Evolutionary conservation across 1,140 invertebrate genomes (phyloP).

Genomic region (Pseudobourletiella spinata): DNA sequence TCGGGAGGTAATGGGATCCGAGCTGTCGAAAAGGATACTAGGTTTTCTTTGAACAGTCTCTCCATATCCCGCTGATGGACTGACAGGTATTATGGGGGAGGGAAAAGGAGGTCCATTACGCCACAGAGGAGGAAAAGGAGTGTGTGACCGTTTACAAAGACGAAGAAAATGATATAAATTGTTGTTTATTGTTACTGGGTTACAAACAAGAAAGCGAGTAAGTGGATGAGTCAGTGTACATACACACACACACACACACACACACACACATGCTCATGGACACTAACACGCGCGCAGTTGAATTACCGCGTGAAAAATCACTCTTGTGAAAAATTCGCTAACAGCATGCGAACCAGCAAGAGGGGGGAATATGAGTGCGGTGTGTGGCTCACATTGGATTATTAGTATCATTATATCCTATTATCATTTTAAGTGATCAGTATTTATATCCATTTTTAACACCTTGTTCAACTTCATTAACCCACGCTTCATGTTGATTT

Average conservation of each 20-base stretch:
- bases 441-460: constrained; percentile 5
- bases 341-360: constrained; percentile 4
- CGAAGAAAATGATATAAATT: no score
- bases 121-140: no score
- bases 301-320: constrained; percentile 9
- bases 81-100: no score
- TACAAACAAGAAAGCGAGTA: neutral
- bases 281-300: constrained; percentile 3
- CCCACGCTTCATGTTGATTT: neutral
- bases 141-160: no score
- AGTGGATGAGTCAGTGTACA: neutral
- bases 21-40: no score
- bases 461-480: constrained; percentile 10
- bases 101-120: no score
- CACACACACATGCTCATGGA: no score
- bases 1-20: no score
- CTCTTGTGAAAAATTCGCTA: constrained; percentile 8
- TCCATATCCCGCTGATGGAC: no score
- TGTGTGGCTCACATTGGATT: neutral
- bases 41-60: no score
- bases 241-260: neutral
- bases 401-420: constrained; percentile 8
- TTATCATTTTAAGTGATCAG: constrained; percentile 4
- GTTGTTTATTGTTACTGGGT: neutral
- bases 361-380: neutral